A percentile compares a stretch with the other conserved stretches of the same genome.
Conservation (phyloP, 2,113 vertebrate species). For the Alethe diademata region DNA sequence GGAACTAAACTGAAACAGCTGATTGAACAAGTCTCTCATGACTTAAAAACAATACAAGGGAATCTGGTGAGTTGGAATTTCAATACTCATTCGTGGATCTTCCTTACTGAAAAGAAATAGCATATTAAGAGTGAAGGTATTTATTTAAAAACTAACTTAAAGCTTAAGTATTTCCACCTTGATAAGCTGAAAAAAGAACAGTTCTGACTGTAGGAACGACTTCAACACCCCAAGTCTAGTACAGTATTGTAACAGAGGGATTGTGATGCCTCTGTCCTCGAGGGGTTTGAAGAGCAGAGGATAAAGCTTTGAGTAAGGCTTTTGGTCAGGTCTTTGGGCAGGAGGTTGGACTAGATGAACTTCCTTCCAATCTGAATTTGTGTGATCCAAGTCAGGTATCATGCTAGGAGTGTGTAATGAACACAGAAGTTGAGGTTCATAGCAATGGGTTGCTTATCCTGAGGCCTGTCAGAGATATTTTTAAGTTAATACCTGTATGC, state of each 20-base stretch:
- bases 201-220: not conserved
- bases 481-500: not conserved
- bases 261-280: not conserved
- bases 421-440: not conserved
- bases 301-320: not conserved
- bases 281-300: not conserved
- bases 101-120: not conserved
- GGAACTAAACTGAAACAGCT: constrained; percentile 83
- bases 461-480: not conserved
- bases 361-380: not conserved
- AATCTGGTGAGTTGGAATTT: constrained; percentile 74
- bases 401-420: not conserved
- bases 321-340: not conserved
- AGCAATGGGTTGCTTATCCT: not conserved
- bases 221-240: not conserved
- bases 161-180: not conserved
- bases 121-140: not conserved
- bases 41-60: constrained; percentile 70
- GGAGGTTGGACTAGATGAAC: not conserved
- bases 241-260: not conserved
- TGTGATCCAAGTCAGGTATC: not conserved
- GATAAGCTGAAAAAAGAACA: not conserved
- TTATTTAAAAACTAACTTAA: not conserved
- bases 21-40: constrained; percentile 73
- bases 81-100: not conserved